Percentiles rank a stretch among this genome's conserved stretches.
phyloP scores from a whole-genome alignment of 2,888 invertebrate species.

The Linnaemya vulpina region DNA sequence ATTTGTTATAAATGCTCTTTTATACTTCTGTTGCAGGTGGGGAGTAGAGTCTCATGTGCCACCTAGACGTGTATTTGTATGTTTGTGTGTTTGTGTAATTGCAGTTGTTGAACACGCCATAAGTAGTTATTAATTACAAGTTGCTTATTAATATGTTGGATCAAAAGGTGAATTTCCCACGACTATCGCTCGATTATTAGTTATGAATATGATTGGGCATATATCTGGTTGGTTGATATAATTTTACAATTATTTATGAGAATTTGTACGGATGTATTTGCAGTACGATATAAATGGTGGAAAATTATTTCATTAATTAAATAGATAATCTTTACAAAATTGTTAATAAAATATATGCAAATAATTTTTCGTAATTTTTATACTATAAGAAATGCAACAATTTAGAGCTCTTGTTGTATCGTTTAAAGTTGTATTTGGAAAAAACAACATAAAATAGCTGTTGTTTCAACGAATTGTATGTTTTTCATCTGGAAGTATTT shows the following conservation, averaged over 20 bases:
- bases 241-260: constrained; percentile 33
- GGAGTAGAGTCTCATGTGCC: constrained; percentile 35
- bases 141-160: constrained; percentile 50
- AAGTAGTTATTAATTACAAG: constrained; percentile 60
- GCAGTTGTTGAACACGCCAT: constrained; percentile 63
- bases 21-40: not conserved
- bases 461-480: too few species aligned
- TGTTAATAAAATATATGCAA: not conserved
- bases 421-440: too few species aligned
- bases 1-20: not conserved
- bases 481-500: too few species aligned
- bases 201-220: constrained; percentile 7
- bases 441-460: too few species aligned
- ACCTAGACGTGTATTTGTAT: constrained; percentile 29
- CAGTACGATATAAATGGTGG: not conserved
- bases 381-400: too few species aligned
- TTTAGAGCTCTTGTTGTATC: too few species aligned
- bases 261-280: not conserved
- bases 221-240: constrained; percentile 17
- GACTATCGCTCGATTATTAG: constrained; percentile 46
- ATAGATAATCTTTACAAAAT: not conserved
- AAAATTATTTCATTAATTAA: not conserved
- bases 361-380: too few species aligned
- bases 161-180: constrained; percentile 70
- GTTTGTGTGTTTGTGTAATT: constrained; percentile 14